Base-by-base conservation (phyloP, 1,140 invertebrate species). In the Megalopta genalis region DNA sequence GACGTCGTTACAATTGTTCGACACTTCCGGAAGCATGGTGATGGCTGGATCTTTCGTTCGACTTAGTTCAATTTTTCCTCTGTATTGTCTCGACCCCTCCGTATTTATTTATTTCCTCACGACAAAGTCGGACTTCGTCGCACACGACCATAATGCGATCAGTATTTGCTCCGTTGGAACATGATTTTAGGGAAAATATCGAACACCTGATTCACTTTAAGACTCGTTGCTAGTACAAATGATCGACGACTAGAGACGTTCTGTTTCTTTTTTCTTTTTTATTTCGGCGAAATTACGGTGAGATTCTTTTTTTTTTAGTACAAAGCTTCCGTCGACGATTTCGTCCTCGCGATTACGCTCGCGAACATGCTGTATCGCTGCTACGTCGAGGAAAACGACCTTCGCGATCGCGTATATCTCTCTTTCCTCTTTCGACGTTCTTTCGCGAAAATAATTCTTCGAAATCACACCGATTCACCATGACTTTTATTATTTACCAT, bases 321-420 rank as follows among this genome's bases (percentile, higher is more conserved):
- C 76, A 77, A 77, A 77, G 59, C 76, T 77, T 77, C 39, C 54
- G 71, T 32, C 68, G 59, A 32, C 76, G 27, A 68, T 77, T 72
- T 77, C 59, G 76, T 77, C 76, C 76, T 71, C 76, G 46, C 25
- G 76, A 77, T 77, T 77, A 71, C 27, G 75, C 70, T 77, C 67
- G 57, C 49, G 18, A 72, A 57, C 54, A 59, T 54, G 32, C 75
- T 77, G 66, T 62, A 62, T 71, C 68, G 23, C n/a, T 77, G 76
- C 76, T 77, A 71, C 59, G 76, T 71, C 76, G 76, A 64, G 76
- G 32, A 62, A 71, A 70, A 71, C 10, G 1, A 3, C 27, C 4
- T 32, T 12, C 7, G 59, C 32, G 25, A 60, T 60, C 25, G 25
- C 59, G 16, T 7, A 1, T 21, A n/a, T n/a, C 16, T 54, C 52